Conservation (phyloP, 1,140 invertebrate genomes). For the Micrasema longulum region DNA sequence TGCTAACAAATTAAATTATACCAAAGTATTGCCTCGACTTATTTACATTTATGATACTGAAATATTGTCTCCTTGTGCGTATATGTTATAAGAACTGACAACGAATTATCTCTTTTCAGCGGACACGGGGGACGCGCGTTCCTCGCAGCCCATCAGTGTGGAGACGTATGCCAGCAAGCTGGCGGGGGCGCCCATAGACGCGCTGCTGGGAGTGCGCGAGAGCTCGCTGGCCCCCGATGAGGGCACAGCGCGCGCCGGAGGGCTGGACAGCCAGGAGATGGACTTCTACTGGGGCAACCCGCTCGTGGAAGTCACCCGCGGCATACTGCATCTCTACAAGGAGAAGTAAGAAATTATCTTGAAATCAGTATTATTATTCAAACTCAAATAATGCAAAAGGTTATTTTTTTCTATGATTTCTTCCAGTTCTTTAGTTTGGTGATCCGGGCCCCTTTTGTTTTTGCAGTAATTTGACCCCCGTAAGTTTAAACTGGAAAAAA, state of each 20-base stretch:
- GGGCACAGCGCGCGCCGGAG: not conserved
- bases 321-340: slow-evolving; percentile 96
- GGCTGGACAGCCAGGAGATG: slow-evolving; percentile 70
- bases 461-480: too few species aligned
- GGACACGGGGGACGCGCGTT: slow-evolving; percentile 52
- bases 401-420: too few species aligned
- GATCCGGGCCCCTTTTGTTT: too few species aligned
- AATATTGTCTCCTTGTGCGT: not conserved
- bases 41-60: not conserved
- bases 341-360: slow-evolving; percentile 79
- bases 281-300: slow-evolving; percentile 96
- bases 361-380: too few species aligned
- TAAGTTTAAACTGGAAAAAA: too few species aligned
- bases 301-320: slow-evolving; percentile 95
- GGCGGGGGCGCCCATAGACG: slow-evolving; percentile 57
- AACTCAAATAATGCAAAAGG: too few species aligned
- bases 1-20: too few species aligned
- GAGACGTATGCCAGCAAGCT: slow-evolving; percentile 66
- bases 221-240: slow-evolving; percentile 55
- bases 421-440: too few species aligned
- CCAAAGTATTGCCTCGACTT: too few species aligned
- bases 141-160: slow-evolving; percentile 65
- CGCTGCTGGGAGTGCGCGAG: slow-evolving; percentile 51
- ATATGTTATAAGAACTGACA: not conserved
- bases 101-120: not conserved